Conservation (phyloP, 64 coral and sea anemone species). For the Porites lutea region DNA sequence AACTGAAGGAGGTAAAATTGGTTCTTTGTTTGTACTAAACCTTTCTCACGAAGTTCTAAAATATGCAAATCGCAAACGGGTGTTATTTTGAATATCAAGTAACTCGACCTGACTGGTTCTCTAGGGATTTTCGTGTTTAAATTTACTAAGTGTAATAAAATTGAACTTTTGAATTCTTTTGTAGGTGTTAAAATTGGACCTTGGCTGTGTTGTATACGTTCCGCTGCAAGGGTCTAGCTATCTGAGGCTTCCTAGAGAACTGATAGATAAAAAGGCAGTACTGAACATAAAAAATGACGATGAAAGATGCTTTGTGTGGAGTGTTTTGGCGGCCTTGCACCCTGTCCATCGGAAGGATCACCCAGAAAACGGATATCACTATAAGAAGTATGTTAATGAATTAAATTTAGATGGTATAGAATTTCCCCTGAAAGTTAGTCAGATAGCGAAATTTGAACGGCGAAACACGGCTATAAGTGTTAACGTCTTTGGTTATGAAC, state of each 20-base stretch:
- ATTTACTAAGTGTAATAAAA: background rate
- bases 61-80: no score
- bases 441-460: conserved; percentile 68
- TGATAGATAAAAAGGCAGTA: conserved; percentile 33
- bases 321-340: conserved; percentile 36
- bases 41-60: background rate
- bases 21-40: background rate
- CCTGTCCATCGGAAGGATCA: background rate
- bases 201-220: conserved; percentile 8
- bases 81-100: background rate
- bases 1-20: background rate
- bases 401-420: conserved; percentile 46
- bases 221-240: conserved; percentile 56
- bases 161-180: background rate
- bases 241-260: conserved; percentile 22
- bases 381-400: conserved; percentile 35
- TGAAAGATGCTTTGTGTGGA: conserved; percentile 68
- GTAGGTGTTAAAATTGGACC: conserved; percentile 46
- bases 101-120: background rate
- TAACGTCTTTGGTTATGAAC: conserved; percentile 44
- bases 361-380: background rate
- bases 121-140: background rate
- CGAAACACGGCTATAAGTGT: conserved; percentile 38
- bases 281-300: conserved; percentile 65
- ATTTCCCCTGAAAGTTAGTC: conserved; percentile 30